Base-by-base conservation (phyloP, 2,113 vertebrate genomes). In the Tragelaphus strepsiceros region DNA sequence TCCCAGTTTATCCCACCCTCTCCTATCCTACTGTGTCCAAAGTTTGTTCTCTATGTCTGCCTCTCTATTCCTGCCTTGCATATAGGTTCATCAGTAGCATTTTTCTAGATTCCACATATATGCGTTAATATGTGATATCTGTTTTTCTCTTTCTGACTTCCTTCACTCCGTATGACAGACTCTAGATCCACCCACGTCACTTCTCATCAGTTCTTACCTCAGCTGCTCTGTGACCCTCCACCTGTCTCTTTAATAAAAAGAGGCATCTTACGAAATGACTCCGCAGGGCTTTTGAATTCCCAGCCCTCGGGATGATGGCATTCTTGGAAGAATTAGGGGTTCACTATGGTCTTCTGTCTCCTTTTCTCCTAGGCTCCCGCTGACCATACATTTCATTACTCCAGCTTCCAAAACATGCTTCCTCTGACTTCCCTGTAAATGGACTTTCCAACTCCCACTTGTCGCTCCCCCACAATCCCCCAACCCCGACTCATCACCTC, bases 201-300 rank as follows among this genome's bases (percentile, higher is more conserved):
- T 53, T 43, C n/a, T 46, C 28, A 43, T 24, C 74, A 91, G 11
- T 32, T 26, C 77, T 78, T 26, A 53, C 32, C 3, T 64, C 2
- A 5, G 35, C 51, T 15, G 5, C 13, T 26, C 8, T 35, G 16
- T 32, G 49, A 74, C 26, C 3, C 28, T 90, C 24, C 14, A 26
- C 6, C 1, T 1, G 0, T 1, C 13, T 62, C 59, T 26, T 22
- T 64, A 15, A 95, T 13, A 77, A 77, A 78, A 39, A 0, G 0
- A 67, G 12, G 26, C 3, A 4, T 56, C 86, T 94, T 51, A 59
- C 3, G 6, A 32, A 59, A 24, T 56, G 32, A 32, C n/a, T 46
- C 11, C 28, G 15, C 35, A 78, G 24, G 16, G 32, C 1, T 58
- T 71, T 82, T 32, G 58, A 13, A 19, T 10, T 19, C 5, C 26